Percentiles rank a stretch among this genome's conserved stretches.
Conservation (phyloP, 2,113 vertebrate species). For the Xiphophorus maculatus region DNA sequence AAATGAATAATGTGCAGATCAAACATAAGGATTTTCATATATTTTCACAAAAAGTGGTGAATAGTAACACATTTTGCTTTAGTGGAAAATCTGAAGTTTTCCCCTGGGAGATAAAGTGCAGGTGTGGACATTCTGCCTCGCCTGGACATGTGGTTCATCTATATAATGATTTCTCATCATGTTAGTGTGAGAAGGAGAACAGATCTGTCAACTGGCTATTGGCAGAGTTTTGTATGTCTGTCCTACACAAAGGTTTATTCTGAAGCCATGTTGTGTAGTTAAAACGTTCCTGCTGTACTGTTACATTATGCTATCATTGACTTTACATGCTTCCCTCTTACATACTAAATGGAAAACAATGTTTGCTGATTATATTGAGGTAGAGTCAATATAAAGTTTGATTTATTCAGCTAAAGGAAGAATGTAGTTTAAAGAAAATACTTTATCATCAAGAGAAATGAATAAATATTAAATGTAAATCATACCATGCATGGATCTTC, state of each 20-base stretch:
- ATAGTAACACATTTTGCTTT: slow-evolving; percentile 1
- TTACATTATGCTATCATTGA: neutral
- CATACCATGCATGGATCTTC: too few species aligned
- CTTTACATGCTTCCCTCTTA: neutral
- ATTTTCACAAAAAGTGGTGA: neutral
- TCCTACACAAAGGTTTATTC: neutral
- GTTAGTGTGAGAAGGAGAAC: slow-evolving; percentile 37
- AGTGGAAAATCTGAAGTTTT: neutral
- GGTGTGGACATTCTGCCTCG: slow-evolving; percentile 11
- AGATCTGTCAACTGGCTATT: neutral
- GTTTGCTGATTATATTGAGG: too few species aligned
- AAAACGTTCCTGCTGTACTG: neutral
- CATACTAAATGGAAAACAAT: neutral
- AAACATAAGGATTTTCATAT: slow-evolving; percentile 14
- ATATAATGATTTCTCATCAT: neutral
- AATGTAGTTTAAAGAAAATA: neutral
- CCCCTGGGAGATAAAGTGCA: slow-evolving; percentile 7
- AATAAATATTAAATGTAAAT: too few species aligned
- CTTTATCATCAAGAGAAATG: too few species aligned
- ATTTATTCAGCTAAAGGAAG: neutral
- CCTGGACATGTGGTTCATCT: slow-evolving; percentile 31
- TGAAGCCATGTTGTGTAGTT: neutral
- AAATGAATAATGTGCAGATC: slow-evolving; percentile 13
- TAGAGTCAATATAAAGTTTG: too few species aligned
- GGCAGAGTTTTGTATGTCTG: neutral